Evolutionary conservation across 2,888 invertebrate species (phyloP).

Genomic region (Pristionchus arcanus): DNA sequence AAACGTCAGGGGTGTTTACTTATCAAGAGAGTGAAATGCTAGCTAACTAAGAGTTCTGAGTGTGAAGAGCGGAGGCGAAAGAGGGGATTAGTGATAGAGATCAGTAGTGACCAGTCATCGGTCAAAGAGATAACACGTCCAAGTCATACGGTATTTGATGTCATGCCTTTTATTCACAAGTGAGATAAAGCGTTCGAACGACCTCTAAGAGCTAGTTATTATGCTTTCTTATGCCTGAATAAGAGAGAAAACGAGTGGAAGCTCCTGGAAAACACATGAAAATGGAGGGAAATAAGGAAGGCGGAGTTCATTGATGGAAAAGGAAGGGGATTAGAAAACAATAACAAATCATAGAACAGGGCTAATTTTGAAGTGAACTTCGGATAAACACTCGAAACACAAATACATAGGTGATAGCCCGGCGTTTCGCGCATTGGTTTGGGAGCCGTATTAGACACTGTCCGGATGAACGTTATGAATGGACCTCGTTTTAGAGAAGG

Average conservation of each 20-base stretch:
- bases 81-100: neutral
- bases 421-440: neutral
- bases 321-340: slow-evolving; percentile 6
- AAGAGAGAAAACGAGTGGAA: slow-evolving; percentile 15
- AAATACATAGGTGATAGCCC: neutral
- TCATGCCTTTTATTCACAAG: neutral
- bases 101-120: neutral
- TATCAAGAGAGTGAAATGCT: slow-evolving; percentile 22
- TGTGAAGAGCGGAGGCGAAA: neutral
- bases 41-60: neutral
- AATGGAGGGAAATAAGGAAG: neutral
- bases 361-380: slow-evolving; percentile 18
- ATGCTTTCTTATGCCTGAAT: slow-evolving; percentile 24
- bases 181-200: neutral
- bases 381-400: neutral
- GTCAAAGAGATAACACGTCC: neutral
- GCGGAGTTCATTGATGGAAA: slow-evolving; percentile 43
- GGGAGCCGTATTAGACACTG: slow-evolving; percentile 14
- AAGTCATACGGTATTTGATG: neutral
- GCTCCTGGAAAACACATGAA: slow-evolving; percentile 39
- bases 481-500: slow-evolving; percentile 37
- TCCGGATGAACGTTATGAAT: slow-evolving; percentile 23
- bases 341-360: slow-evolving; percentile 2
- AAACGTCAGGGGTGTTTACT: neutral
- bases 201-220: slow-evolving; percentile 27